Base-by-base conservation (phyloP, 2,113 vertebrate species). In the Calypte anna region DNA sequence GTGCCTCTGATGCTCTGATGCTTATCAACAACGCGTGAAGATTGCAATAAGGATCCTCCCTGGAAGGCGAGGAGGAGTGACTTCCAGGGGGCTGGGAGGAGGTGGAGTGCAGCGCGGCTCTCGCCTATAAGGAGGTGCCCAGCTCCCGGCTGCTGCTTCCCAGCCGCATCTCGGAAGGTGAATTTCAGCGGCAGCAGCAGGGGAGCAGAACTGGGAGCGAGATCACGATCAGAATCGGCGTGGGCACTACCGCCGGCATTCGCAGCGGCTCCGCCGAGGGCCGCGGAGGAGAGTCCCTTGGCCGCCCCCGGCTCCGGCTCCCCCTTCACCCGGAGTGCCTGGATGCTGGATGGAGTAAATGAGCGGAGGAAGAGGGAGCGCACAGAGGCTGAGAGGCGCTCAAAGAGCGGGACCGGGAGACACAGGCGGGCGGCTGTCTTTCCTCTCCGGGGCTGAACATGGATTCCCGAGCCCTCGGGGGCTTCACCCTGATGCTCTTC, bases 111-210 rank as follows among this genome's bases (percentile, higher is more conserved):
- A 40, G 93, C 23, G 44, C 94, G 72, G 91, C 24, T 50, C 76
- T 86, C 94, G 91, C 96, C 97, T 98, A 98, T 98, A 97, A 98
- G 97, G 97, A 97, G 98, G 96, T 96, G 97, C 97, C 94, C 96
- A 76, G 96, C 50, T 25, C 93, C 46, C 43, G 30, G 27, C 83
- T 76, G 94, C 94, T 19, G 97, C 93, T 92, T 97, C 82, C 80
- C 85, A 11, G 64, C 48, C 30, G n/a, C 63, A 10, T 80, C 90
- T 87, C 28, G 54, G 46, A 27, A 80, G 95, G 96, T 85, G 97
- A 87, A n/a, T 86, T 24, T 13, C 44, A 25, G 73, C 38, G 75
- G 86, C 73, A 5, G 10, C 33, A 6, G 85, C 30, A 54, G 18
- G 57, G 74, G 31, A 92, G 69, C 31, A 54, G 40, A 40, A 40